Conservation (phyloP, 2,113 vertebrate genomes). For the Neogobius melanostomus region DNA sequence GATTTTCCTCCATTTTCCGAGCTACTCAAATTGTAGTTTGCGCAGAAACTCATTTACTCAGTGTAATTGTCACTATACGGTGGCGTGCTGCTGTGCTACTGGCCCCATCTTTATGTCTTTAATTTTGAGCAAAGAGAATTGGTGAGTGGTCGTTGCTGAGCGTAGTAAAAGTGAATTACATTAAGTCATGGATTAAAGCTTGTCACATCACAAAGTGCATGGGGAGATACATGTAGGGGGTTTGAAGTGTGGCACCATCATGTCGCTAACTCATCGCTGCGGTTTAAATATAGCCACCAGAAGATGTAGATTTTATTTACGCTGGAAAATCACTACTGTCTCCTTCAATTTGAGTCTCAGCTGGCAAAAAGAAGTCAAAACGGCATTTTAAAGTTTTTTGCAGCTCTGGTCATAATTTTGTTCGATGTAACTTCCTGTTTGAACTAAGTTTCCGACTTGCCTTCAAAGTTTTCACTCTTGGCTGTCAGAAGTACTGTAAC, state of each 20-base stretch:
- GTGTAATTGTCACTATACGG: background rate
- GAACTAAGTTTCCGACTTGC: slow-evolving; percentile 47
- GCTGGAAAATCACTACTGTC: background rate
- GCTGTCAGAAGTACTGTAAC: slow-evolving; percentile 19
- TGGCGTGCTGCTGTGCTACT: background rate
- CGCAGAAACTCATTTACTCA: background rate
- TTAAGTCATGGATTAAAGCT: slow-evolving; percentile 27
- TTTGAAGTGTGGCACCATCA: slow-evolving; percentile 22
- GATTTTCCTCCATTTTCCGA: background rate
- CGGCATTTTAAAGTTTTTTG: slow-evolving; percentile 15
- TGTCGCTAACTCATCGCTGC: background rate
- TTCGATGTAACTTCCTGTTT: slow-evolving; percentile 31
- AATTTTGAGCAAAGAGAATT: slow-evolving; percentile 25
- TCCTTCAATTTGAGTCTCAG: slow-evolving; percentile 3
- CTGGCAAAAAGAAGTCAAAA: slow-evolving; percentile 1
- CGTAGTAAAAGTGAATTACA: slow-evolving; percentile 3
- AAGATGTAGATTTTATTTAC: slow-evolving; percentile 4
- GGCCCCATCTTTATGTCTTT: slow-evolving; percentile 4
- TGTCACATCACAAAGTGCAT: slow-evolving; percentile 18
- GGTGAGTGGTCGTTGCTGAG: slow-evolving; percentile 4
- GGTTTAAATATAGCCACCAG: background rate
- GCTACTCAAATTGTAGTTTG: background rate
- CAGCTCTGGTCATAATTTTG: slow-evolving; percentile 30
- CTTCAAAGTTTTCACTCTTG: slow-evolving; percentile 49
- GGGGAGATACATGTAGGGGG: slow-evolving; percentile 6